Evolutionary conservation across 1,140 invertebrate species (phyloP), one percentile per base, ranked within the genome.

Genomic region (Drosophila lini): DNA sequence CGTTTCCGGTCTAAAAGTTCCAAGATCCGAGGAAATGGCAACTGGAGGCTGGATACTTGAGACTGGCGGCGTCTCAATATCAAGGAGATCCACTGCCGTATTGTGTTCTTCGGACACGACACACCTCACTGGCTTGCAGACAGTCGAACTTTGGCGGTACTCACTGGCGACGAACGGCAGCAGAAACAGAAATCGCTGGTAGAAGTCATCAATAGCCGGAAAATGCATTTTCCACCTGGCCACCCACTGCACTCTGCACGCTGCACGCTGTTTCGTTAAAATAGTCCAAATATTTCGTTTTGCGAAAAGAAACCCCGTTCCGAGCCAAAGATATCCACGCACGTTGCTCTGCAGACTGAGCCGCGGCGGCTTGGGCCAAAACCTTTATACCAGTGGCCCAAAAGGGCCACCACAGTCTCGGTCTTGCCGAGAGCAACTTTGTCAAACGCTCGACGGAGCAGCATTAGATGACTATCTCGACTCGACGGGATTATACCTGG

Each of bases 151-250:
- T 42, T 57, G 22, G n/a, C 44, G 45, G 68, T 83, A 89, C 81
- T 82, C 70, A 89, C 84, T 80, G 40, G 80, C 50, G 28, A 75
- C 81, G 38, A 89, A 89, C 44, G 84, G 84, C 78, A 89, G 32
- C 44, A 89, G 69, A 69, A 89, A 63, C 53, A 89, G 52, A 48
- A 89, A 69, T 28, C 85, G 80, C 67, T 89, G 85, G 55, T 89
- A 89, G 67, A 89, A 84, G 47, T 89, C 69, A 34, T 69, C 81
- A 58, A 89, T 62, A 48, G 74, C 65, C 60, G 80, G 84, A 81
- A 89, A 89, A 70, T 89, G 78, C 84, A 89, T 89, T 89, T 58
- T 82, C 64, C 65, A 64, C 61, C 55, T 48, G 60, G 36, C 55
- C 53, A 48, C 67, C 31, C 44, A 31, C 28, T 60, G 32, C 41